Evolutionary conservation across 1,140 invertebrate species (phyloP).

Genomic region (Bombus cullumanus): DNA sequence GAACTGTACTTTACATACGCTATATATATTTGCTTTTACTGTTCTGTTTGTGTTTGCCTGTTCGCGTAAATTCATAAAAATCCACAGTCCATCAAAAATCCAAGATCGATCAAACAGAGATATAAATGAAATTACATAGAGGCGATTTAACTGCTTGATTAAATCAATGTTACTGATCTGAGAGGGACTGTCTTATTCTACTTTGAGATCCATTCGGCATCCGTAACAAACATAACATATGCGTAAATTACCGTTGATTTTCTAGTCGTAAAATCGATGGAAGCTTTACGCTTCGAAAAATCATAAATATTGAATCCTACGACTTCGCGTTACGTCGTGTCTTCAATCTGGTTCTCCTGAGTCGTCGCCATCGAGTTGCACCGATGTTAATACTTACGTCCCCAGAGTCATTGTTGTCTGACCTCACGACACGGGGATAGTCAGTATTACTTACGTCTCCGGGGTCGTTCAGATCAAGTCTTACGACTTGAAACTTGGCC

Average conservation of each 20-base stretch:
- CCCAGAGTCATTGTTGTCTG: not conserved
- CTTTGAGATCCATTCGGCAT: not conserved
- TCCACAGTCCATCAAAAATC: not conserved
- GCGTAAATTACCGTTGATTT: not conserved
- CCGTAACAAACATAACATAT: not conserved
- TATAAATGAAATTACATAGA: too few relatives aligned
- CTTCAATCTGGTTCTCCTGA: not conserved
- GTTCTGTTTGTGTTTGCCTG: too few relatives aligned
- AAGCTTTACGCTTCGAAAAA: not conserved
- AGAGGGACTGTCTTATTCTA: not conserved
- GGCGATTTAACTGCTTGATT: too few relatives aligned
- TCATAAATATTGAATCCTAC: conserved; percentile 6
- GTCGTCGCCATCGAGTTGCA: not conserved
- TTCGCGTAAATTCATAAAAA: too few relatives aligned
- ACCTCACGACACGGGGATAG: not conserved
- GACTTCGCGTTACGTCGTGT: too few relatives aligned
- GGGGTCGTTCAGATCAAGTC: not conserved
- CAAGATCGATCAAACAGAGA: not conserved
- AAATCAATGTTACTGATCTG: too few relatives aligned
- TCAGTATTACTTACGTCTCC: conserved; percentile 17
- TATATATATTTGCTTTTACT: too few relatives aligned
- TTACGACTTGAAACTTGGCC: not conserved
- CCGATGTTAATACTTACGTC: conserved; percentile 16
- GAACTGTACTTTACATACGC: too few relatives aligned
- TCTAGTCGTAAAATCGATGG: not conserved